Base-by-base conservation (phyloP, 2,797 vertebrate species). In the Gymnopithys bicolor region DNA sequence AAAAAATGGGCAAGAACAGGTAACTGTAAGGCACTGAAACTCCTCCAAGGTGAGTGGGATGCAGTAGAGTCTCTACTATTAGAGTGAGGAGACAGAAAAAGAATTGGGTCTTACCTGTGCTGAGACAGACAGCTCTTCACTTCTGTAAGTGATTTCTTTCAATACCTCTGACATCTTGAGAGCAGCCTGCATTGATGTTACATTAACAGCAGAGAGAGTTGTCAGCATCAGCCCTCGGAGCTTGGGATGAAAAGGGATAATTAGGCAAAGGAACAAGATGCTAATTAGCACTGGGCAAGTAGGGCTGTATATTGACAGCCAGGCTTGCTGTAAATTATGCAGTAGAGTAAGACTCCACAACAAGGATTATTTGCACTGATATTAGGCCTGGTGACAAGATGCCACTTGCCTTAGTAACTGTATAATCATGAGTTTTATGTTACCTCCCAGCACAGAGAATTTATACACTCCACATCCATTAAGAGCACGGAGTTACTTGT, bases 141-240 rank as follows among this genome's bases (percentile, higher is more conserved):
- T 96, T 63, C 46, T 92, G 66, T 95, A 87, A 9, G 99, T 99
- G 95, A 99, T 97, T 90, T 98, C 98, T 67, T 97, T 98, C 95
- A 99, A 96, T 35, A 98, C 98, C 94, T 98, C 97, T 59, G 99
- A 99, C 63, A 98, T 98, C 91, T 97, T 95, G 93, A 98, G 97
- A 66, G 98, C 98, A 70, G 95, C 98, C 67, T 98, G 97, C 83
- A 98, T 94, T 43, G 98, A 98, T 84, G 98, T 98, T 64, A 96
- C 86, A 3, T 98, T 96, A 75, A 98, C 97, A 58, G 64, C 75
- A 49, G 97, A 98, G 94, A 99, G 98, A 66, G 97, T 98, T 82
- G 93, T 97, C 95, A 99, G 94, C 98, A 99, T 98, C 59, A 95
- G 86, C 94, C 98, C 98, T 97, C 99, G 98, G 66, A 99, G 97